Base-by-base conservation (phyloP, 2,888 invertebrate species). In the Drosophila mulleri region DNA sequence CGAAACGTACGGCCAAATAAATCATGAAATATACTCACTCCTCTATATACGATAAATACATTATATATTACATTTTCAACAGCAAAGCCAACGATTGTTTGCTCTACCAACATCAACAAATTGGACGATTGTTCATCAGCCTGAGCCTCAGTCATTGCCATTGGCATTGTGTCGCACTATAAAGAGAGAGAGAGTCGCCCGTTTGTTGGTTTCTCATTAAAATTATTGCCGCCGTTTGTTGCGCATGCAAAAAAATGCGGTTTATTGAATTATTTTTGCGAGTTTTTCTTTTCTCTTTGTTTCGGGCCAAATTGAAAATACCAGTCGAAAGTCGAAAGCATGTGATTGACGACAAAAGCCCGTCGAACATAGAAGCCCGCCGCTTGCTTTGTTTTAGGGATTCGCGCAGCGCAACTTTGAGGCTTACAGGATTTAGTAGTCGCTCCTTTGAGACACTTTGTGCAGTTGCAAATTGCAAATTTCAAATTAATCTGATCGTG, bases 1-100 rank as follows among this genome's bases (percentile, higher is more conserved):
- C 81, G 67, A 83, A 83, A 80, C 64, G 71, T 62, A 67, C 69
- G 37, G 18, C 20, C 47, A 69, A 72, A 89, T 84, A 81, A 82
- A 89, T 87, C 84, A 87, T 66, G 64, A 23, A 48, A 35, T 32
- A 11, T 11, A n/a, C 11, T 11, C 48, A 3, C 8, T 29, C 29
- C 7, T 23, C 11, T 23, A 26, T 18, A 48, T 16, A 4, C 16
- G 26, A 26, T 18, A 41, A 16, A 7, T 61, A 3, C 23, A 11
- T 44, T 16, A 6, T 23, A 26, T 23, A 45, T 37, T n/a, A n/a
- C n/a, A 6, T 61, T 53, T 76, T 67, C 66, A 67, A 72, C 60
- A 48, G 67, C 64, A 47, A 57, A 41, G 57, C 66, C 64, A 44
- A 6, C 63, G 12, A 52, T n/a, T 3, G 18, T 7, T 20, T 35